Evolutionary conservation across 2,888 invertebrate species (phyloP), one percentile per base, ranked within the genome.

Genomic region (Aleiodes testaceus): DNA sequence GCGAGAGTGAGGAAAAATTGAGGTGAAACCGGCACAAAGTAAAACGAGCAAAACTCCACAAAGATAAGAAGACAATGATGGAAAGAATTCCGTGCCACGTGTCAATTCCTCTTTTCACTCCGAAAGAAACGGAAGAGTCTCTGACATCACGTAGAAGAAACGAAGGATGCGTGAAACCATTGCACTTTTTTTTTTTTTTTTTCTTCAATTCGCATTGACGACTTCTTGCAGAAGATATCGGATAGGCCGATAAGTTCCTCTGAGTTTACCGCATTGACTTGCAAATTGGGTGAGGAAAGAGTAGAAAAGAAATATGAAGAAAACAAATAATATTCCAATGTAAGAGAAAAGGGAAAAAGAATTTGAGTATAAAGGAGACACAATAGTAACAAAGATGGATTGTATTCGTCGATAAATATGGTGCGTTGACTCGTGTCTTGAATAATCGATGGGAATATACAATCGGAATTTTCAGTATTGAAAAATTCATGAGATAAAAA

Each of bases 371-470:
- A 69, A 74, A 70, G 47, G 72, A 61, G 73, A 69, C 63, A 72
- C 63, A 72, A 71, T 73, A 59, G 70, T 73, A 72, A 74, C 36
- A 67, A 64, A 67, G 65, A 59, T 55, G 70, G 52, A 69, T 52
- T 63, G 74, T 72, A 75, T 76, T 70, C 72, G 70, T 72, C 77
- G 77, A 79, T 79, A 79, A 79, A 79, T 78, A 80, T 79, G 71
- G 49, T 70, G 70, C 76, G 70, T 74, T 72, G 72, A 77, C 70
- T 70, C 77, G 77, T 77, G 76, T 75, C 78, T 73, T 77, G 79
- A 79, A 80, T 80, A 78, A 79, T 80, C 79, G 76, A 78, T 70
- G 73, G 72, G 74, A 77, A 78, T 78, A 78, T 78, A 77, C 76
- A 77, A 73, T 70, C 49, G 66, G 71, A 74, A 75, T 74, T 75